Percentiles rank a stretch among this genome's conserved stretches.
These are phyloP conservation scores for Mizuhopecten yessoensis DNA, from an alignment of 1,140 invertebrate species.

Conservation along the genomic window DNA sequence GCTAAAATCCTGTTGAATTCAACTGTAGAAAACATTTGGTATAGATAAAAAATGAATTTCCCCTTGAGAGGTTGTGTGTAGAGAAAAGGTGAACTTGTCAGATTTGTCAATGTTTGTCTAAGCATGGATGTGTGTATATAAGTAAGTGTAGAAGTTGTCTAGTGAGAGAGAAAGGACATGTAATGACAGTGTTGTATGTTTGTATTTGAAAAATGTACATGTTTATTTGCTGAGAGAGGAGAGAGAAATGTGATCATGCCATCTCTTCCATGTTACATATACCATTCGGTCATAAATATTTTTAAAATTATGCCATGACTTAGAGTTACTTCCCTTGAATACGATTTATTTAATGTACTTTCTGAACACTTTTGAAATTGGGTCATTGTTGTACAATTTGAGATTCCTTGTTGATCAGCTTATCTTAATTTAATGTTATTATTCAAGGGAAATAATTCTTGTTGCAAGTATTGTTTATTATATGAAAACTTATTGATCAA, in stretches of 20 bases:
- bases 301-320: constrained; percentile 16
- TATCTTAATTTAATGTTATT: neutral
- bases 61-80: too few species aligned
- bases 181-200: too few species aligned
- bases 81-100: too few species aligned
- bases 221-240: neutral
- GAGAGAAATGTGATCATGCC: neutral
- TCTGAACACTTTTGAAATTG: neutral
- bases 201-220: too few species aligned
- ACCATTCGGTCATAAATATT: constrained; percentile 24
- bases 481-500: constrained; percentile 12
- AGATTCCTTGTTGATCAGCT: neutral
- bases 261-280: neutral
- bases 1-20: too few species aligned
- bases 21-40: too few species aligned
- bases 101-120: too few species aligned
- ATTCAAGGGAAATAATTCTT: constrained; percentile 22
- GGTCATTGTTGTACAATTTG: neutral
- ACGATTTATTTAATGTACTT: neutral
- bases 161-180: too few species aligned
- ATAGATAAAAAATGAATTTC: too few species aligned
- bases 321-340: constrained; percentile 33
- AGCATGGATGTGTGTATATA: too few species aligned
- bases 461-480: constrained; percentile 39
- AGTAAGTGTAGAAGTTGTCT: too few species aligned